Evolutionary conservation across 2,888 invertebrate species (phyloP).

Genomic region (Hirudinaria manillensis): DNA sequence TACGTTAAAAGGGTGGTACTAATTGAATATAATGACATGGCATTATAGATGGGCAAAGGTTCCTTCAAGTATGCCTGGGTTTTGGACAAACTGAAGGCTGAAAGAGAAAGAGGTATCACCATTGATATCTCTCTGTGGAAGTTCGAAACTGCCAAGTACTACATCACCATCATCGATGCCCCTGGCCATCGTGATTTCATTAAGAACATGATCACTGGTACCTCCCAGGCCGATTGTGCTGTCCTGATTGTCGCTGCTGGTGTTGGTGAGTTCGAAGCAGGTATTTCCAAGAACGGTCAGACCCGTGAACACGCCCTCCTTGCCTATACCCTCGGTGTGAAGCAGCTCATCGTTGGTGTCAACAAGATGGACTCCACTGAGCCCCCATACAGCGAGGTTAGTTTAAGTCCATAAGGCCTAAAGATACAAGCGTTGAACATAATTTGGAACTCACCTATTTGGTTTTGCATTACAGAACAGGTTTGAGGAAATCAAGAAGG

Average conservation of each 20-base stretch:
- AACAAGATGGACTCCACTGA: constrained; percentile 99
- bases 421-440: not conserved
- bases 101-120: constrained; percentile 98
- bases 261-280: constrained; percentile 98
- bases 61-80: constrained; percentile 99
- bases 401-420: not conserved
- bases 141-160: constrained; percentile 90
- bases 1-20: too few species aligned
- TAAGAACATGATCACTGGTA: constrained; percentile 99
- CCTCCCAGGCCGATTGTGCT: constrained; percentile 84
- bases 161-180: constrained; percentile 98
- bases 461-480: not conserved
- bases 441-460: not conserved
- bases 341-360: constrained; percentile 97
- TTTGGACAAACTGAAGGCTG: constrained; percentile 98
- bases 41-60: constrained; percentile 83
- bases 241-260: constrained; percentile 97
- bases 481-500: constrained; percentile 91
- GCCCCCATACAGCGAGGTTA: constrained; percentile 80
- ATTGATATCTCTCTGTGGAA: constrained; percentile 98
- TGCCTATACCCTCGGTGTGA: constrained; percentile 95
- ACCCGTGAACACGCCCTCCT: constrained; percentile 97
- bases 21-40: not conserved
- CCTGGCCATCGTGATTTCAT: constrained; percentile 99
- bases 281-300: constrained; percentile 98